Evolutionary conservation across 2,797 vertebrate species (phyloP), one percentile per base, ranked within the genome.

Genomic region (Sebastes steindachneri): DNA sequence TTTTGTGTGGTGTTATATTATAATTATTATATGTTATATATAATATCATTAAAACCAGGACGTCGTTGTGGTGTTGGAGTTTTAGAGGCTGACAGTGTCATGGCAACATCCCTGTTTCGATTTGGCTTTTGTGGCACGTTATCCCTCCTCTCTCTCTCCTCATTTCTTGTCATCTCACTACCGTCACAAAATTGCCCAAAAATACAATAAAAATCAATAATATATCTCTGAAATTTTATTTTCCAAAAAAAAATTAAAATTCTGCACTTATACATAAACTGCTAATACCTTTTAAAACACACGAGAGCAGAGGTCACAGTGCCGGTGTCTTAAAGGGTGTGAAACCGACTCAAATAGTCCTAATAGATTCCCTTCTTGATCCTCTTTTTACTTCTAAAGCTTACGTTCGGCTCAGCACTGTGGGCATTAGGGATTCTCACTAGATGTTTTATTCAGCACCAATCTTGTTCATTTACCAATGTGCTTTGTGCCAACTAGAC

Each of bases 371-470:
- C 33, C 68, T 68, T 88, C 68, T 70, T 84, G 55, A 80, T 87
- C 81, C 77, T 87, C 60, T 68, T 80, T 84, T 82, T 74, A 63
- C 75, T 81, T 86, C 72, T 3, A 9, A 70, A 51, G 53, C 85
- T 85, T 62, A 73, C 66, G 78, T 76, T 81, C 73, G 69, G 83
- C 85, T 86, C 82, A 64, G 71, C 62, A 35, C 68, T 75, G 73
- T 77, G 60, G 63, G 68, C 82, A 67, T 81, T 68, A 41, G 77
- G 70, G 83, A 89, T 79, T 80, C 58, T 75, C 68, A 10, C 67
- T 70, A 14, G 23, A 89, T 92, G 78, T 90, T 93, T 92, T 88
- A 93, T 93, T 92, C 83, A 91, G 79, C 35, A 55, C 41, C 65
- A 86, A 89, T 90, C 88, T 77, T 89, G 81, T 90, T 89, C 68